Evolutionary conservation across 2,888 invertebrate species (phyloP), one percentile per base, ranked within the genome.

Genomic region (Baronia brevicornis): DNA sequence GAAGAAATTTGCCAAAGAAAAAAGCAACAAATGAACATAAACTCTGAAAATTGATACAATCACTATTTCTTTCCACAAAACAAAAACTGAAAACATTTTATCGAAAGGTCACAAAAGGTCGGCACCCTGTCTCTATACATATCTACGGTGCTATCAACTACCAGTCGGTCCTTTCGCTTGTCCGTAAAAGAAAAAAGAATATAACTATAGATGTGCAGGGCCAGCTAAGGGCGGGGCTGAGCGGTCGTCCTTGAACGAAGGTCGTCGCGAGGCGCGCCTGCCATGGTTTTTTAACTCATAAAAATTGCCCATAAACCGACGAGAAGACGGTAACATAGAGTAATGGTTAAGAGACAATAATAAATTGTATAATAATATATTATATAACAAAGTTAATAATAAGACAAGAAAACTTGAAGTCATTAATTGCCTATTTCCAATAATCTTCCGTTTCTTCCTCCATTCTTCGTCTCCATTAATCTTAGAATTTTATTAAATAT

Each of bases 281-380:
- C 37, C 32, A 40, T 44, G 41, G 44, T 63, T 59, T 69, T 66
- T 64, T 57, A 46, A 48, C 45, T 60, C 58, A 66, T 67, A 65
- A 73, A 71, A 67, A 63, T 64, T 58, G 53, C 55, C 55, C 56
- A 55, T 61, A 56, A 54, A 55, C 48, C 48, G 51, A 41, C 43
- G 47, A 50, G 46, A 50, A 52, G 47, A 47, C 53, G 18, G 38
- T 30, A 38, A 17, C 33, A 48, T 39, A 69, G 69, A 58, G 50
- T 53, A 60, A 38, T 41, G 40, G 43, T 32, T 33, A 30, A 33
- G 27, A 18, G 24, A 9, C 11, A 14, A 28, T 36, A 12, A 13
- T 19, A 10, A 23, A 28, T 12, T 25, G 11, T 27, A 22, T 17
- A 23, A 17, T 3, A 23, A 3, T 25, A 14, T 5, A 1, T 14